Evolutionary conservation across 1,140 invertebrate species (phyloP).

Genomic region (Sminthurinus signatus): DNA sequence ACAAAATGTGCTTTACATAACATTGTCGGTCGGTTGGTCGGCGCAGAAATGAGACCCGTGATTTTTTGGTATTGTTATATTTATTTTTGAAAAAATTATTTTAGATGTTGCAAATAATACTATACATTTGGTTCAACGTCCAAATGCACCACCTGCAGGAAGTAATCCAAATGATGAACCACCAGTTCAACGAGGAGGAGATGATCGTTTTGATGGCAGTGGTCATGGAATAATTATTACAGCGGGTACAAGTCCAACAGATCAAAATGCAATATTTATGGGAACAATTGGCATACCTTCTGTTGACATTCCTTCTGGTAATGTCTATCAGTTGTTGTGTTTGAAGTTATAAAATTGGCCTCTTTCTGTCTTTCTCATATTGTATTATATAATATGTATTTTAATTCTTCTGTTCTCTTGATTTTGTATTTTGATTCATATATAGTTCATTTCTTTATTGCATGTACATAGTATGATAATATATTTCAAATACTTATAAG

Average conservation of each 20-base stretch:
- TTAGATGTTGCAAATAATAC: constrained; percentile 86
- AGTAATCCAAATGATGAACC: constrained; percentile 37
- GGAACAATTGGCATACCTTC: constrained; percentile 27
- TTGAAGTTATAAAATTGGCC: not conserved
- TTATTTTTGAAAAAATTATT: not conserved
- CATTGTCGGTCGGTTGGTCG: too few relatives aligned
- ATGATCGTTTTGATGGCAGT: constrained; percentile 4
- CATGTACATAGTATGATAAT: too few relatives aligned
- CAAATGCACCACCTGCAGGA: constrained; percentile 58
- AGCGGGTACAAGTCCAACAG: constrained; percentile 7
- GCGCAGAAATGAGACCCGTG: too few relatives aligned
- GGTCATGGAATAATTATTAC: constrained; percentile 18
- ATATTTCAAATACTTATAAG: too few relatives aligned
- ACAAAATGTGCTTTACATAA: constrained; percentile 57
- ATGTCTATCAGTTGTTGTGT: not conserved
- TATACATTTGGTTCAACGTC: constrained; percentile 82
- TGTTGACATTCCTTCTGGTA: constrained; percentile 10
- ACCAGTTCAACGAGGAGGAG: not conserved
- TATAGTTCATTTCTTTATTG: too few relatives aligned
- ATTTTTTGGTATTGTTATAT: constrained; percentile 18
- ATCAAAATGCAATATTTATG: constrained; percentile 32
- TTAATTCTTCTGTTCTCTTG: too few relatives aligned
- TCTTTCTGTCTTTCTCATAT: too few relatives aligned
- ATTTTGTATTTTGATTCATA: too few relatives aligned
- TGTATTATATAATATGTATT: not conserved